Conservation (phyloP, 2,888 invertebrate species). For the Aporophyla nigra region DNA sequence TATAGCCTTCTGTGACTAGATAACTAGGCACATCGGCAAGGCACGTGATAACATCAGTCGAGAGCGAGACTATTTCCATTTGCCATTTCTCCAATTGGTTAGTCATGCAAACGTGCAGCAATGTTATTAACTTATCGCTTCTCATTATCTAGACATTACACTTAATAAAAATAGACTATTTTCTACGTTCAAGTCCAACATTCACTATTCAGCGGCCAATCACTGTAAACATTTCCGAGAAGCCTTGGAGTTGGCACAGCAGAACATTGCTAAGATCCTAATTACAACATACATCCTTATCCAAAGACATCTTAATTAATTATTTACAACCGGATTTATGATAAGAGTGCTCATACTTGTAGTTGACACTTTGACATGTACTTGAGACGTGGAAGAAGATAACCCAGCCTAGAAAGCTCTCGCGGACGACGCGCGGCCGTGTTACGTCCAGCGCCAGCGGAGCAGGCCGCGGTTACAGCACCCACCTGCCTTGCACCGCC, state of each 20-base stretch:
- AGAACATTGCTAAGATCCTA: constrained; percentile 61
- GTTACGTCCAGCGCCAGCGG: constrained; percentile 66
- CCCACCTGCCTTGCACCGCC: constrained; percentile 71
- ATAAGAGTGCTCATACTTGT: constrained; percentile 65
- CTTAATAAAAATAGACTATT: constrained; percentile 50
- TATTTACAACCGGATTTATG: constrained; percentile 74
- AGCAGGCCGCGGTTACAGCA: constrained; percentile 78
- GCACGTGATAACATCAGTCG: constrained; percentile 68
- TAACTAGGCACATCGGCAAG: constrained; percentile 57
- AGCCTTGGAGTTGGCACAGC: constrained; percentile 60
- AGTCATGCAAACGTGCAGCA: constrained; percentile 73
- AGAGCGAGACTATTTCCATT: constrained; percentile 69
- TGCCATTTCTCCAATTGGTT: constrained; percentile 75
- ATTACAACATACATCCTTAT: constrained; percentile 68
- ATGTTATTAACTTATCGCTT: constrained; percentile 73
- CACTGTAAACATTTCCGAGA: constrained; percentile 64
- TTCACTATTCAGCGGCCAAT: constrained; percentile 67
- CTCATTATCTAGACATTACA: constrained; percentile 72
- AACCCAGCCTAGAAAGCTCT: constrained; percentile 66
- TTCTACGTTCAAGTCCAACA: constrained; percentile 59
- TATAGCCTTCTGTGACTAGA: constrained; percentile 53
- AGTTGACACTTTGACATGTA: constrained; percentile 72
- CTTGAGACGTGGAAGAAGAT: constrained; percentile 62
- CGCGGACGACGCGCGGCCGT: constrained; percentile 22
- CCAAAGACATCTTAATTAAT: constrained; percentile 74